Evolutionary conservation across 2,888 invertebrate genomes (phyloP).

Genomic region (Leistus spinibarbis): DNA sequence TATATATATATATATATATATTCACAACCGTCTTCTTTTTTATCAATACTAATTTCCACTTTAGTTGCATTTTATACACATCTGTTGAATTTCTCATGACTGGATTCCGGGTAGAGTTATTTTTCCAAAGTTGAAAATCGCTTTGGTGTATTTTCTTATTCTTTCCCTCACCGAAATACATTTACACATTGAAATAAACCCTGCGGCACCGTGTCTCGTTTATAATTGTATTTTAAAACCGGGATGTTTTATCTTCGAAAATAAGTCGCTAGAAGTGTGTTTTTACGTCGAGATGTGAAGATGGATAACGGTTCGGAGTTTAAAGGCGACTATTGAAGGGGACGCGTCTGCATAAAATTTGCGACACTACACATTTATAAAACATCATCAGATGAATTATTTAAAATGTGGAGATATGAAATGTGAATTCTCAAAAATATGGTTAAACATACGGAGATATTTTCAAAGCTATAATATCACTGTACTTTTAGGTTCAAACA

Average conservation of each 20-base stretch:
- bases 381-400: too few species aligned
- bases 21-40: background rate
- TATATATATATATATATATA: background rate
- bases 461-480: too few species aligned
- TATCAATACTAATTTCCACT: constrained; percentile 26
- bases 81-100: constrained; percentile 36
- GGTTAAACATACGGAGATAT: too few species aligned
- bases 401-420: too few species aligned
- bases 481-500: too few species aligned
- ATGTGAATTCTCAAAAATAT: too few species aligned
- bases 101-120: constrained; percentile 2
- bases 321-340: background rate
- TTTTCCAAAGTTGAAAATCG: background rate
- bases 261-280: background rate
- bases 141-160: constrained; percentile 1
- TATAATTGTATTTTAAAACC: background rate
- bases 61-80: constrained; percentile 18
- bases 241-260: background rate
- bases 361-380: too few species aligned
- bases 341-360: background rate
- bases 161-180: background rate
- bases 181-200: background rate
- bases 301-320: background rate
- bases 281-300: background rate
- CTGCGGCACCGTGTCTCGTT: background rate